phyloP scores from a whole-genome alignment of 1,140 invertebrate genomes.

The Rhyacophila brunnea region DNA sequence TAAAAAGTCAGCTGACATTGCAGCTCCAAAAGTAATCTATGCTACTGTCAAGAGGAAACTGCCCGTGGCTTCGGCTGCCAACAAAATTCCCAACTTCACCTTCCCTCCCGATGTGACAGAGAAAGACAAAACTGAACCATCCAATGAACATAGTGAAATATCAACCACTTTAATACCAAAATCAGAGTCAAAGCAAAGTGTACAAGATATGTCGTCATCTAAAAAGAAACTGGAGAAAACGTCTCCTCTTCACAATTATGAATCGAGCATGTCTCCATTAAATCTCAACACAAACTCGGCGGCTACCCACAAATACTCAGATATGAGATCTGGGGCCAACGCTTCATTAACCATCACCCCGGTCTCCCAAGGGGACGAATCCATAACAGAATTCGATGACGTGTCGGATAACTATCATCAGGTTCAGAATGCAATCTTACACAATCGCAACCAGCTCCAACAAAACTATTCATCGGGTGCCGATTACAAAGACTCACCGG shows the following conservation, averaged over 20 bases:
- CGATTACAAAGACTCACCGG: conserved; percentile 24
- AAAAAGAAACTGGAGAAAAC: conserved; percentile 26
- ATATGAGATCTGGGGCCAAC: conserved; percentile 1
- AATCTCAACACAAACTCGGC: conserved; percentile 30
- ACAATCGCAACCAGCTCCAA: conserved; percentile 7
- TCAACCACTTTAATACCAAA: too few relatives aligned
- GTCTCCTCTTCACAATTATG: conserved; percentile 28
- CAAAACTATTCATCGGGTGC: not conserved
- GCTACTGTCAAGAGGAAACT: conserved; percentile 29
- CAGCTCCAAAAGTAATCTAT: conserved; percentile 28
- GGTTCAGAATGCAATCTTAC: conserved; percentile 8
- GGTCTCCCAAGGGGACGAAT: not conserved
- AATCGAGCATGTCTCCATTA: conserved; percentile 32
- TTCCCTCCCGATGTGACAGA: conserved; percentile 23
- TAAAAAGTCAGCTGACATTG: conserved; percentile 9
- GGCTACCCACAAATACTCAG: conserved; percentile 7
- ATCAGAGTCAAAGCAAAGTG: not conserved
- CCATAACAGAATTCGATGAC: conserved; percentile 11
- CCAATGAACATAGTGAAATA: too few relatives aligned
- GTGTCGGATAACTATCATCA: conserved; percentile 7
- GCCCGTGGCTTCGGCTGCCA: not conserved
- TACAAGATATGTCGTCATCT: not conserved
- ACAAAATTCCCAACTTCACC: conserved; percentile 23
- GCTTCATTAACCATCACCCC: conserved; percentile 4
- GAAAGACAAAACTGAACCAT: conserved; percentile 7